phyloP scores from a whole-genome alignment of 2,113 vertebrate species.

The Chaetorhynchus papuensis region DNA sequence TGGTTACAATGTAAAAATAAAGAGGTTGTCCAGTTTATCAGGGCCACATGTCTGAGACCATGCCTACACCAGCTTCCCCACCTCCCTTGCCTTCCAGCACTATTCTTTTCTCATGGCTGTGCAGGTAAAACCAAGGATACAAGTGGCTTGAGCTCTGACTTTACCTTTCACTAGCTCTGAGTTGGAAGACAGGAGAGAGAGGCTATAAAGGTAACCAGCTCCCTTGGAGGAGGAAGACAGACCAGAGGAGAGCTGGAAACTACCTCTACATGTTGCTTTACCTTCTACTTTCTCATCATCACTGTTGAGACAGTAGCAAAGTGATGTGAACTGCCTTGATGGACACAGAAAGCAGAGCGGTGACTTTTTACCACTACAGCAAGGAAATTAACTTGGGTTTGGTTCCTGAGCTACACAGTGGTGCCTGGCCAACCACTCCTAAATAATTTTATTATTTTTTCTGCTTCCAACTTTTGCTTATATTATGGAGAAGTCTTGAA shows the following conservation, averaged over 20 bases:
- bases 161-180: not conserved
- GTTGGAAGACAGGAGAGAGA: not conserved
- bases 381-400: not conserved
- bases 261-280: not conserved
- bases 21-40: not conserved
- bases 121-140: not conserved
- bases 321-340: not conserved
- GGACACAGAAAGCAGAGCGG: not conserved
- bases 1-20: not conserved
- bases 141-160: fast-evolving
- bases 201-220: not conserved
- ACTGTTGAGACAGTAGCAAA: not conserved
- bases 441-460: not conserved
- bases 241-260: not conserved
- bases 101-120: not conserved
- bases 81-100: not conserved
- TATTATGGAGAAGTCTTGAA: not conserved
- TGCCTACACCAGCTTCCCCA: not conserved
- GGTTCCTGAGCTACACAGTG: not conserved
- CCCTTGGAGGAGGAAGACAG: not conserved
- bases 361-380: not conserved
- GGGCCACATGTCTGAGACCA: not conserved
- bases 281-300: not conserved
- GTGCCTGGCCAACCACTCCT: not conserved
- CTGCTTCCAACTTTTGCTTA: not conserved